Conservation (phyloP, 2,888 invertebrate species). For the Tenthredo amoena region DNA sequence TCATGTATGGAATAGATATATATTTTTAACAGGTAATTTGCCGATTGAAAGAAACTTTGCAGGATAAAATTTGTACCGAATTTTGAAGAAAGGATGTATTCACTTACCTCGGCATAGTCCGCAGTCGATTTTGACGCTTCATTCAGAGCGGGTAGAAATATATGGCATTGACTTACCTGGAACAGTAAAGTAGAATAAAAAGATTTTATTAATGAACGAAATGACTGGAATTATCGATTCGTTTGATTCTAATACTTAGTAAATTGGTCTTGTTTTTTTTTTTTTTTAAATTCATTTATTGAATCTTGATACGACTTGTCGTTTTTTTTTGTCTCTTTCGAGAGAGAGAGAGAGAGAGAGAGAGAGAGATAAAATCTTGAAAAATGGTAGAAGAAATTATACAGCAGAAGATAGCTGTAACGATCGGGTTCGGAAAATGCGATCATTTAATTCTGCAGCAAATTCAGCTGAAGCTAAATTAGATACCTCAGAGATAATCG, state of each 20-base stretch:
- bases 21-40: background rate
- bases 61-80: background rate
- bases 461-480: slow-evolving; percentile 30
- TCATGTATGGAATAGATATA: background rate
- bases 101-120: background rate
- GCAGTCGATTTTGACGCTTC: background rate
- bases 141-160: slow-evolving; percentile 17
- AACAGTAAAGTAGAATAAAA: slow-evolving; percentile 49
- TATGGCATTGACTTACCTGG: slow-evolving; percentile 57
- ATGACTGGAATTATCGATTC: background rate
- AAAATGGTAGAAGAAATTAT: slow-evolving; percentile 40
- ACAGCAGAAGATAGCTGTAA: background rate
- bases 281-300: background rate
- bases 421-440: slow-evolving; percentile 18
- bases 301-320: background rate
- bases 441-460: slow-evolving; percentile 20
- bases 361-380: background rate
- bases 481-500: slow-evolving; percentile 58
- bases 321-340: background rate
- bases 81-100: background rate
- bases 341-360: background rate
- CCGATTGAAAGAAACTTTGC: background rate
- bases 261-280: background rate
- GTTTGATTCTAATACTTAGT: background rate
- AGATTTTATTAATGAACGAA: slow-evolving; percentile 2